Evolutionary conservation across 2,113 vertebrate species (phyloP), one percentile per base, ranked within the genome.

Genomic region (Phalacrocorax aristotelis): DNA sequence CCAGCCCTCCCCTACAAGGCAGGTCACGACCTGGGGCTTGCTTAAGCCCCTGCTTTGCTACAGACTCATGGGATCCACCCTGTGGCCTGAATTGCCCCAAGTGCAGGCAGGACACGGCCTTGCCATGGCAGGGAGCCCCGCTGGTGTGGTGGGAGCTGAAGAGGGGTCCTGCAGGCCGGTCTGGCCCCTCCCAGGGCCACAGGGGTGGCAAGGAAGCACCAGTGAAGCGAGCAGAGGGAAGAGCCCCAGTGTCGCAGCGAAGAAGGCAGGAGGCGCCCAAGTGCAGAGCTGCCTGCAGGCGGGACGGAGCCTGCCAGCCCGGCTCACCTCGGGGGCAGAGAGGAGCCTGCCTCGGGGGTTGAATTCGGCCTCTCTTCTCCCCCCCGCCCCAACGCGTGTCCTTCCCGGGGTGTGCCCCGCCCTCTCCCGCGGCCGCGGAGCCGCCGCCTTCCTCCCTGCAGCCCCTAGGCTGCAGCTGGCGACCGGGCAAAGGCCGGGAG

Each of bases 401-500:
- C 17, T 40, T 34, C 10, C 23, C 0, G 1, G 14, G 51, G 11
- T 1, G 4, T 11, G 22, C 75, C 19, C 27, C 3, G 0, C 16
- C 34, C 18, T 57, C 55, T 57, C 55, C 55, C 30, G 11, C 55
- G 55, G 30, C 32, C 5, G 3, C 5, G 2, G 66, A 71, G 57
- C 55, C 51, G 23, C 6, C 3, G 1, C 15, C 19, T 54, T 38
- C n/a, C 51, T 55, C 30, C 34, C 36, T 23, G 23, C 32, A 75
- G 57, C 44, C 54, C 26, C n/a, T 25, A 23, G 58, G 12, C 40
- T 58, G 55, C 17, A 7, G 12, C 22, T 38, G 32, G 21, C 3
- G 9, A 48, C 11, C 0, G 3, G 25, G 42, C 16, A 11, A 69
- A 32, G 16, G 10, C 1, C 1, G 2, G 14, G 9, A 49, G 20